Conservation (phyloP, 2,113 vertebrate genomes). For the Bungarus multicinctus region DNA sequence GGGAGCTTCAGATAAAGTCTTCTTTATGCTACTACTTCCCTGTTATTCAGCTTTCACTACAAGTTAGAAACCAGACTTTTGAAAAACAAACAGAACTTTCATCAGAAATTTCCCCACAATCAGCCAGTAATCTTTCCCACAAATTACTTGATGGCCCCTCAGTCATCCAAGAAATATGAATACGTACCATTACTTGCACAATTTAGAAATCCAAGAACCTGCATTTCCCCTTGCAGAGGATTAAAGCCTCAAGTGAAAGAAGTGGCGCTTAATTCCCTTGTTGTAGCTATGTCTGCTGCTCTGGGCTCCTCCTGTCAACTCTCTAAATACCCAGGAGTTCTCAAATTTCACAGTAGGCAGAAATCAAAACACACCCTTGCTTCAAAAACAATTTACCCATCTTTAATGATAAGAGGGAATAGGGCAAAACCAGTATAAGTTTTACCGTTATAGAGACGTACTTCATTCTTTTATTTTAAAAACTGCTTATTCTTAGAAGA, state of each 20-base stretch:
- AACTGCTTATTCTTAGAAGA: not conserved
- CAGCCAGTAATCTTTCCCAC: not conserved
- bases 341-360: slow-evolving; percentile 29
- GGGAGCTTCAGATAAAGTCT: not conserved
- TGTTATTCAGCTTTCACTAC: not conserved
- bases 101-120: not conserved
- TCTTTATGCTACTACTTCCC: not conserved
- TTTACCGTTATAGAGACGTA: not conserved
- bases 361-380: slow-evolving; percentile 25
- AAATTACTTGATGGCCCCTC: not conserved
- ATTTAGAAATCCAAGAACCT: slow-evolving; percentile 43
- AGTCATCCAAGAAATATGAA: not conserved
- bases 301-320: not conserved
- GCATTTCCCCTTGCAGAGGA: slow-evolving; percentile 22
- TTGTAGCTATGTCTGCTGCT: slow-evolving; percentile 8
- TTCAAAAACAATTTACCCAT: slow-evolving; percentile 19
- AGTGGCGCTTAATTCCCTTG: not conserved
- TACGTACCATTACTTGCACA: slow-evolving; percentile 39
- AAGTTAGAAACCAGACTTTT: not conserved
- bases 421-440: slow-evolving; percentile 11
- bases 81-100: not conserved
- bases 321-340: not conserved
- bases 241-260: not conserved
- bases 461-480: slow-evolving; percentile 5
- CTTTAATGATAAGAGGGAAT: not conserved